Evolutionary conservation across 2,797 vertebrate genomes (phyloP).

Genomic region (Megaceryle alcyon): DNA sequence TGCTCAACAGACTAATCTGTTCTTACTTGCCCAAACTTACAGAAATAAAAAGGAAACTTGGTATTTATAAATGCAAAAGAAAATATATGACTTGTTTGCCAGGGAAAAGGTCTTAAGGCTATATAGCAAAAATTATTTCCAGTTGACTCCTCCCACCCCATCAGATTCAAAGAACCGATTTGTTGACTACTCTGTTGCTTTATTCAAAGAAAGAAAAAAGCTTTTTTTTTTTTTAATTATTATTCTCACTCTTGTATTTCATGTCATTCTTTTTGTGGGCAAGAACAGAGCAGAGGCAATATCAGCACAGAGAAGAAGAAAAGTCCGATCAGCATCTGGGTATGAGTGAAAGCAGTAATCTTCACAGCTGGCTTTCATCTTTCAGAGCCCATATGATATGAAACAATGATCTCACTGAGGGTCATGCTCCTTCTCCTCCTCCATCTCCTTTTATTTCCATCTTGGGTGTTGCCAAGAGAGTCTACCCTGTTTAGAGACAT

Average conservation of each 20-base stretch:
- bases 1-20: not conserved
- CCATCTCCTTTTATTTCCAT: not conserved
- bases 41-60: not conserved
- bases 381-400: accelerated
- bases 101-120: conserved; percentile 29
- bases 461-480: not conserved
- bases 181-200: not conserved
- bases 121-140: conserved; percentile 20
- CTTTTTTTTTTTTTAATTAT: not conserved
- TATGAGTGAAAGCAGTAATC: not conserved
- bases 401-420: not conserved
- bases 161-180: conserved; percentile 35
- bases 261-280: not conserved
- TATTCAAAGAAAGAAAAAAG: not conserved
- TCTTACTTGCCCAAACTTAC: not conserved
- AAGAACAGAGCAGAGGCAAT: not conserved
- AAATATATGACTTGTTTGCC: not conserved
- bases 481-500: not conserved
- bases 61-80: not conserved
- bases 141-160: conserved; percentile 11
- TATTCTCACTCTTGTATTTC: not conserved
- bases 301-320: not conserved
- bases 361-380: not conserved
- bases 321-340: not conserved
- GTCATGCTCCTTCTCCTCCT: not conserved